These are phyloP conservation scores for Apostichopus japonicus DNA, from an alignment of 35 echinoderm and acorn worm species.

Conservation along the genomic window DNA sequence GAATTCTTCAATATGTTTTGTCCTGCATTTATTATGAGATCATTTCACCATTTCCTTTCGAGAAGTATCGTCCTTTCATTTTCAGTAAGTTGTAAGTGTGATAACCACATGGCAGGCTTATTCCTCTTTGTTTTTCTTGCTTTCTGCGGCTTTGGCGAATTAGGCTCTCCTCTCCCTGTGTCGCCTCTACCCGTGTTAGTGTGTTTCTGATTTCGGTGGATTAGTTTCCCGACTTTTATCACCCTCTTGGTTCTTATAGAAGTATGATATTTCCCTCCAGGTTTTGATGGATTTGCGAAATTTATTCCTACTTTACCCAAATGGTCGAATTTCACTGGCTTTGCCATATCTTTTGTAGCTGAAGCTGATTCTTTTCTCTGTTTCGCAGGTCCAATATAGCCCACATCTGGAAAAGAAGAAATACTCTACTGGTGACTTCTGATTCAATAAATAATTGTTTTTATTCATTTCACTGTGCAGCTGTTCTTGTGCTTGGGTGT, in stretches of 20 bases:
- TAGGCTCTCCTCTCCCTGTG: too few species aligned
- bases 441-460: slow-evolving; percentile 31
- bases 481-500: slow-evolving; percentile 52
- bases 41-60: slow-evolving; percentile 11
- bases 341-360: slow-evolving; percentile 1
- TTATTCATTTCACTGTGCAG: slow-evolving; percentile 27
- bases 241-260: neutral
- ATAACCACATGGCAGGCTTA: neutral
- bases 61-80: slow-evolving; percentile 6
- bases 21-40: slow-evolving; percentile 34
- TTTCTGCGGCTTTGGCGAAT: neutral
- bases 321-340: neutral
- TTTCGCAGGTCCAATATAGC: slow-evolving; percentile 23
- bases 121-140: neutral
- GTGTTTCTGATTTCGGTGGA: neutral
- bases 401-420: slow-evolving; percentile 11
- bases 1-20: slow-evolving; percentile 12
- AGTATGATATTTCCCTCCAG: neutral
- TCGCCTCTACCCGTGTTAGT: neutral
- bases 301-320: neutral
- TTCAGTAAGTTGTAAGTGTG: neutral
- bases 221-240: neutral
- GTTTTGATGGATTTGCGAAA: neutral
- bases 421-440: slow-evolving; percentile 31
- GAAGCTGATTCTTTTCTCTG: neutral